A percentile compares a stretch with the other conserved stretches of the same genome.
phyloP scores from a whole-genome alignment of 1,140 invertebrate species.

The Coboldia fuscipes region DNA sequence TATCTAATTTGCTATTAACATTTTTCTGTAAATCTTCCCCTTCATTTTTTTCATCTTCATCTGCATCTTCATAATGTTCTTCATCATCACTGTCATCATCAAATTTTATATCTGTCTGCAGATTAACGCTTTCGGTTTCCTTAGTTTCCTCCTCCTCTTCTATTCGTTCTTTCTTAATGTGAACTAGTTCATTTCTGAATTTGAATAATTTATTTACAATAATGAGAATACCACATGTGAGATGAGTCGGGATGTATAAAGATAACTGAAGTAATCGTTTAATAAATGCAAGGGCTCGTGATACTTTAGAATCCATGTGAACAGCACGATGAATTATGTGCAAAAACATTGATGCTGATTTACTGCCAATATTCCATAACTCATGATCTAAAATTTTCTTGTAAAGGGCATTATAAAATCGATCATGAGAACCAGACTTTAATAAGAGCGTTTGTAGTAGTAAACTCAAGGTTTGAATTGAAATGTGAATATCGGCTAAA shows the following conservation, averaged over 20 bases:
- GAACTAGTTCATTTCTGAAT: slow-evolving; percentile 10
- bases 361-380: slow-evolving; percentile 35
- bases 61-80: slow-evolving; percentile 27
- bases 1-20: slow-evolving; percentile 7
- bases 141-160: slow-evolving; percentile 2
- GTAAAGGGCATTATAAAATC: slow-evolving; percentile 84
- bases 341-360: slow-evolving; percentile 62
- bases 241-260: slow-evolving; percentile 13
- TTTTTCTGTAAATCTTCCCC: slow-evolving; percentile 16
- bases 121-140: not conserved
- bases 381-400: slow-evolving; percentile 61
- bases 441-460: slow-evolving; percentile 60
- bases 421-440: slow-evolving; percentile 17
- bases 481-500: slow-evolving; percentile 56
- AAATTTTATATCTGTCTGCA: too few relatives aligned
- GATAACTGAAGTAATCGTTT: slow-evolving; percentile 72
- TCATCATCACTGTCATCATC: slow-evolving; percentile 25
- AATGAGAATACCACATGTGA: slow-evolving; percentile 17
- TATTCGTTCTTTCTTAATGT: not conserved
- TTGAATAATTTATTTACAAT: slow-evolving; percentile 18
- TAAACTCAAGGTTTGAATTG: slow-evolving; percentile 69
- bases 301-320: slow-evolving; percentile 47
- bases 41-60: slow-evolving; percentile 21
- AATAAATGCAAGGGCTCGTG: slow-evolving; percentile 61
- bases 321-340: slow-evolving; percentile 76